Conservation (phyloP, 2,797 vertebrate species). For the Pristis pectinata region DNA sequence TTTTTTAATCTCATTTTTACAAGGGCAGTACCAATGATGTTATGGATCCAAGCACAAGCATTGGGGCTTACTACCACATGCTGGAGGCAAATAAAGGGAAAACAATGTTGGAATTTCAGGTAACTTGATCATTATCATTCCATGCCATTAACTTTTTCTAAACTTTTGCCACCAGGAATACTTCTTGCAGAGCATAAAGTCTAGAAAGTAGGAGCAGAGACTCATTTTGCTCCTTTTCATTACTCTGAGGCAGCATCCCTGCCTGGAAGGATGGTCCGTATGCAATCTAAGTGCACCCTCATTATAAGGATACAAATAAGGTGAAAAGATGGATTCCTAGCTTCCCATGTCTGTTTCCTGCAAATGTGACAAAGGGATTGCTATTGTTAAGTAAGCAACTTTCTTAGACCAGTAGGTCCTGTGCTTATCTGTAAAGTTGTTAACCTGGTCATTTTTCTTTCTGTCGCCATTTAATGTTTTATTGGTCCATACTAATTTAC, state of each 20-base stretch:
- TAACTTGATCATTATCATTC: slow-evolving; percentile 46
- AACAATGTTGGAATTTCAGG: slow-evolving; percentile 88
- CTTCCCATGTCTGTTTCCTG: neutral
- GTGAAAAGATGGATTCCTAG: neutral
- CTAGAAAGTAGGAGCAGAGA: neutral
- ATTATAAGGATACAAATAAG: neutral
- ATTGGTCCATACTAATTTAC: neutral
- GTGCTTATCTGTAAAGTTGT: neutral
- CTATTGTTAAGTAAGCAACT: neutral
- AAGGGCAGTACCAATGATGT: slow-evolving; percentile 72
- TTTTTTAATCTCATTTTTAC: slow-evolving; percentile 42
- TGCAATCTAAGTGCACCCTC: neutral
- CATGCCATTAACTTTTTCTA: neutral
- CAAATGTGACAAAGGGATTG: neutral
- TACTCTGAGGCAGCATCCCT: neutral
- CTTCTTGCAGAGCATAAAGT: neutral
- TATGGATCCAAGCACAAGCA: slow-evolving; percentile 72
- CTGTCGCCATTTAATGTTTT: neutral
- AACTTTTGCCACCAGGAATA: neutral
- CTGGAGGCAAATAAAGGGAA: slow-evolving; percentile 72
- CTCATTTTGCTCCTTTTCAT: neutral
- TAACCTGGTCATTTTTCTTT: neutral
- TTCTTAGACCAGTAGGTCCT: neutral
- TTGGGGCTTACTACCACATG: slow-evolving; percentile 79
- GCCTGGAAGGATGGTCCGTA: too few relatives aligned